Conservation (phyloP, 2,888 invertebrate genomes). For the Conistra vaccinii region DNA sequence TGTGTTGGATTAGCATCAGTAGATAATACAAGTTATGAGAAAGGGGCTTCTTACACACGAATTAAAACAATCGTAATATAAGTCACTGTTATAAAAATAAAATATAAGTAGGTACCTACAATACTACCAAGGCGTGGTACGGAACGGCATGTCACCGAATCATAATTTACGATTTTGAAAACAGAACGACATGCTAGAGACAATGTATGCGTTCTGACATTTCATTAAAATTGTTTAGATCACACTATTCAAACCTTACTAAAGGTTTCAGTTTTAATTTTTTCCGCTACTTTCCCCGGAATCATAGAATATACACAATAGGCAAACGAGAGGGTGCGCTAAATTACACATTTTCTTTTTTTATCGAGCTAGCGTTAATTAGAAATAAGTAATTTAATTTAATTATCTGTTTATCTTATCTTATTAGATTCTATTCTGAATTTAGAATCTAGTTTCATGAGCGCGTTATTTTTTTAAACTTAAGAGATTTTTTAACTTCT, state of each 20-base stretch:
- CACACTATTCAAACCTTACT: background rate
- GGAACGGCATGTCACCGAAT: background rate
- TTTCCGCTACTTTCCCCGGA: slow-evolving; percentile 25
- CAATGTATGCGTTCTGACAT: background rate
- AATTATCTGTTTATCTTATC: background rate
- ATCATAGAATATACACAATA: slow-evolving; percentile 22
- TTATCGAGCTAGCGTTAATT: background rate
- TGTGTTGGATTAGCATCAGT: background rate
- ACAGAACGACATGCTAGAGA: background rate
- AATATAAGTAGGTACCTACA: background rate
- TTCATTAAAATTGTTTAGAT: slow-evolving; percentile 5
- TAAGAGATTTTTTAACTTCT: background rate
- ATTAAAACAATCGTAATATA: background rate
- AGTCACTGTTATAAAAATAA: background rate
- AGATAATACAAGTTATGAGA: background rate
- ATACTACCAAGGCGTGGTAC: slow-evolving; percentile 2
- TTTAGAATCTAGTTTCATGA: background rate
- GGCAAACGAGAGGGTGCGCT: slow-evolving; percentile 25
- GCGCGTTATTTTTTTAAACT: background rate
- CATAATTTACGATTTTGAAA: slow-evolving; percentile 21
- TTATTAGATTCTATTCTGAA: background rate
- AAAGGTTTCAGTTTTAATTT: slow-evolving; percentile 37
- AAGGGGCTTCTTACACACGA: background rate
- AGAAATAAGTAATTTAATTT: background rate
- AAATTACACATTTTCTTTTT: background rate